A percentile compares a stretch with the other conserved stretches of the same genome.
These are phyloP conservation scores for Agriotes lineatus DNA, from an alignment of 2,888 invertebrate species.

Conservation along the genomic window DNA sequence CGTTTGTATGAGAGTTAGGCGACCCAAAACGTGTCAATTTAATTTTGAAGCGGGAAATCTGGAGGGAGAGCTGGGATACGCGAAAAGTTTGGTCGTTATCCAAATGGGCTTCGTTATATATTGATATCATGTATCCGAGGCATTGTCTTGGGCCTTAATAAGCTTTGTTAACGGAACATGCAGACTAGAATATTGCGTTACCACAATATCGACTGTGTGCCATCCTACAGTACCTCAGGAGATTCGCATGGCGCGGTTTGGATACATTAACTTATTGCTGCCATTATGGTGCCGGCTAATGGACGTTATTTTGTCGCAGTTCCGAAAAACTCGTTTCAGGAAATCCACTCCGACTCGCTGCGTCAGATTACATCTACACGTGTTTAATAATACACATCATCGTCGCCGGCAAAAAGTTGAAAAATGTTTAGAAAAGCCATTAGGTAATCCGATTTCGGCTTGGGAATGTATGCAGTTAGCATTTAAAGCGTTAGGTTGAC, in stretches of 20 bases:
- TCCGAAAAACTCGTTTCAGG: conserved; percentile 23
- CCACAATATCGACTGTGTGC: conserved; percentile 16
- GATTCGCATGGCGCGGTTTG: conserved; percentile 19
- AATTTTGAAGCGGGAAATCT: conserved; percentile 42
- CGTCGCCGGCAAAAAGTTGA: conserved; percentile 29
- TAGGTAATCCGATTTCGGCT: conserved; percentile 46
- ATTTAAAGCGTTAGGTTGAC: conserved; percentile 47
- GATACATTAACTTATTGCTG: conserved; percentile 31
- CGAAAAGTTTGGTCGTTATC: conserved; percentile 45
- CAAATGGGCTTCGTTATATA: conserved; percentile 46
- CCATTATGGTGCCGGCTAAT: conserved; percentile 23
- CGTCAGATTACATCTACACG: conserved; percentile 25
- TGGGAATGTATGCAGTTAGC: conserved; percentile 41
- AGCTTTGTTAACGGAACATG: conserved; percentile 44
- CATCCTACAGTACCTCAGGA: conserved; percentile 13
- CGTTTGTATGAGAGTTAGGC: conserved; percentile 32
- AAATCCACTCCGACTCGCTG: conserved; percentile 22
- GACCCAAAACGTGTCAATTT: conserved; percentile 44
- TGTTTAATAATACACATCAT: conserved; percentile 25
- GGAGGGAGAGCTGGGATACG: conserved; percentile 32
- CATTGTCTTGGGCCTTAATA: conserved; percentile 43
- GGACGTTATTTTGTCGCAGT: conserved; percentile 25
- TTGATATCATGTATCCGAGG: conserved; percentile 43
- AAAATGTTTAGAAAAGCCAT: conserved; percentile 48
- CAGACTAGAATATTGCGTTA: conserved; percentile 33